Evolutionary conservation across 2,113 vertebrate genomes (phyloP), one percentile per base, ranked within the genome.

Genomic region (Ramphastos sulfuratus): DNA sequence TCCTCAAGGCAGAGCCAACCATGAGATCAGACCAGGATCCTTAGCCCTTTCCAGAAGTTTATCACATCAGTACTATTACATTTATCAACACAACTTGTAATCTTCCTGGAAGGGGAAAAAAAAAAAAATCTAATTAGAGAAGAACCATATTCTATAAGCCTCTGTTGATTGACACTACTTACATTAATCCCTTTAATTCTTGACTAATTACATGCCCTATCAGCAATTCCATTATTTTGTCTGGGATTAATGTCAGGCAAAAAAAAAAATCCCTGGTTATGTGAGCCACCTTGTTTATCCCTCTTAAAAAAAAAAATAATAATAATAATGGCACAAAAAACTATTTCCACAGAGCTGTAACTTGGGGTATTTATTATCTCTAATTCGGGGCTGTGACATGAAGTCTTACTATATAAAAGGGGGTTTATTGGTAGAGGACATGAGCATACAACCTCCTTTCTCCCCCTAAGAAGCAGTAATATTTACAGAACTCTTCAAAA

Each of bases 151-250:
- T 90, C 73, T 81, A 30, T 92, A 93, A 96, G 61, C 58, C 54
- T 0, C 0, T 58, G 90, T 65, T 95, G 96, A 90, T 37, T 95
- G 95, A 96, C 92, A 90, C 54, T 81, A 81, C 88, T 93, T 95
- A 75, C 58, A 78, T 94, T 90, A 96, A 96, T 96, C 92, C 88
- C 81, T 81, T 81, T 96, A 94, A 96, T 95, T 88, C 95, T 90
- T 96, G 58, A 84, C 90, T 96, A 95, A 96, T 96, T 96, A 96
- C 88, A 86, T 81, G 90, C 66, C 66, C 95, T 92, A 95, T 93
- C 95, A 93, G 80, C 77, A 92, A 95, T 93, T 94, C 88, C 85
- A 94, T 96, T 95, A 94, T 96, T 96, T 88, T 94, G 90, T 86
- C 85, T 67, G 7, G 90, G 93, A 95, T 95, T 95, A 95, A 94